These are phyloP conservation scores for Nerophis lumbriciformis DNA, from an alignment of 2,113 vertebrate genomes.

Conservation along the genomic window DNA sequence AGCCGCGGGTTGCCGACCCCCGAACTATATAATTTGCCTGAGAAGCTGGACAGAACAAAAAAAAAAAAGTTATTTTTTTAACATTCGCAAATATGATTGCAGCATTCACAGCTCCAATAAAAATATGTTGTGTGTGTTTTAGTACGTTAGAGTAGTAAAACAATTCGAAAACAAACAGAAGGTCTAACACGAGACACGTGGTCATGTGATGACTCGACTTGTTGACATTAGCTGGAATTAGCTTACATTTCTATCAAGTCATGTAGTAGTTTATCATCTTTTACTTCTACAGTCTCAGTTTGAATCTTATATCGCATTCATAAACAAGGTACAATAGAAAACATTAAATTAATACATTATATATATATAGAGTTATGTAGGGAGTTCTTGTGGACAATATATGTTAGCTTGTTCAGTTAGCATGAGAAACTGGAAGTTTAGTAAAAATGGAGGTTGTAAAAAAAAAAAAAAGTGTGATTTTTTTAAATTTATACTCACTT, in stretches of 20 bases:
- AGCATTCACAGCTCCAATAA: too few relatives aligned
- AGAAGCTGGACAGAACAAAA: too few relatives aligned
- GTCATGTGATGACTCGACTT: neutral
- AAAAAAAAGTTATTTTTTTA: too few relatives aligned
- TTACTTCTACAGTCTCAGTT: too few relatives aligned
- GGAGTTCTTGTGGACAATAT: neutral
- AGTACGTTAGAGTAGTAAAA: neutral
- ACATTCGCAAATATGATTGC: too few relatives aligned
- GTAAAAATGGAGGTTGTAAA: neutral
- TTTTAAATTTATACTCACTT: conserved; percentile 61
- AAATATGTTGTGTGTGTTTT: neutral
- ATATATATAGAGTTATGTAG: too few relatives aligned
- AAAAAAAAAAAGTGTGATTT: neutral
- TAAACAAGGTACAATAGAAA: too few relatives aligned
- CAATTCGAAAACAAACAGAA: neutral
- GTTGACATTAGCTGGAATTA: conserved; percentile 4
- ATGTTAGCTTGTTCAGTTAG: neutral
- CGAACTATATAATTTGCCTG: too few relatives aligned
- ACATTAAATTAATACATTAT: too few relatives aligned
- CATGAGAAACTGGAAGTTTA: neutral
- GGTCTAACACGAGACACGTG: neutral
- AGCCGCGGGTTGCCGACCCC: too few relatives aligned
- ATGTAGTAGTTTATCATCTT: too few relatives aligned
- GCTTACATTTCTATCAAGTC: neutral
- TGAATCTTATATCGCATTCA: too few relatives aligned